These are phyloP conservation scores for Erpetoichthys calabaricus DNA, from an alignment of 2,797 vertebrate genomes.

Conservation along the genomic window DNA sequence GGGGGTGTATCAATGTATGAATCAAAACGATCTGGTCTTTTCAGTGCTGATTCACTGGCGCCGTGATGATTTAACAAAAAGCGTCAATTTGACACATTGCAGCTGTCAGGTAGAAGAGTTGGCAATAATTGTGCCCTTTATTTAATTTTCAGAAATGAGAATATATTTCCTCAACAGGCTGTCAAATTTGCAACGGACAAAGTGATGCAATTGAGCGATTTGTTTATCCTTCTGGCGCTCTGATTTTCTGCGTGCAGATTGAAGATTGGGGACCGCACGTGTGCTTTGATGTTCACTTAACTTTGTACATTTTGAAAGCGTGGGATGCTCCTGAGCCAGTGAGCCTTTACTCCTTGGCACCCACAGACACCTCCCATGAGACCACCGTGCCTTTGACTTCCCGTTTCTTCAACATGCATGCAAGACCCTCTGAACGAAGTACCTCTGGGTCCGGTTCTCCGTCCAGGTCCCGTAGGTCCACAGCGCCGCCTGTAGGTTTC, in stretches of 20 bases:
- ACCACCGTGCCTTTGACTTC: too few relatives aligned
- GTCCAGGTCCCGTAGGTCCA: too few relatives aligned
- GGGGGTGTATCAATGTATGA: too few relatives aligned
- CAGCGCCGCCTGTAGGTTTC: too few relatives aligned
- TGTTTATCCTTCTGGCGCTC: slow-evolving; percentile 15
- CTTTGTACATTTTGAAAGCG: too few relatives aligned
- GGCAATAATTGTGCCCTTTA: slow-evolving; percentile 30
- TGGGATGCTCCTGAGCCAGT: too few relatives aligned
- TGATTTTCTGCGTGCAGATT: slow-evolving; percentile 12
- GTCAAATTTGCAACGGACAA: slow-evolving; percentile 26
- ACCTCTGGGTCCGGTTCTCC: too few relatives aligned
- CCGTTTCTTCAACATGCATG: too few relatives aligned
- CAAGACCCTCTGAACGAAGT: too few relatives aligned
- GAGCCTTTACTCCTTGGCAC: too few relatives aligned
- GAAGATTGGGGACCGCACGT: slow-evolving; percentile 23
- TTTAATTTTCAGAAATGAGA: slow-evolving; percentile 45
- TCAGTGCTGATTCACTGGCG: neutral
- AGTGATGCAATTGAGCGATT: slow-evolving; percentile 16
- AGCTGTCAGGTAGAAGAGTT: slow-evolving; percentile 30
- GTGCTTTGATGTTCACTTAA: neutral
- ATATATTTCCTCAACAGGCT: slow-evolving; percentile 34
- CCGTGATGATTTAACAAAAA: slow-evolving; percentile 14
- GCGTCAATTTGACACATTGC: slow-evolving; percentile 24
- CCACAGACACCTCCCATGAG: too few relatives aligned
- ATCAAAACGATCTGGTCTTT: slow-evolving; percentile 3